phyloP scores from a whole-genome alignment of 35 echinoderm and acorn worm genomes.

The Acanthaster planci region DNA sequence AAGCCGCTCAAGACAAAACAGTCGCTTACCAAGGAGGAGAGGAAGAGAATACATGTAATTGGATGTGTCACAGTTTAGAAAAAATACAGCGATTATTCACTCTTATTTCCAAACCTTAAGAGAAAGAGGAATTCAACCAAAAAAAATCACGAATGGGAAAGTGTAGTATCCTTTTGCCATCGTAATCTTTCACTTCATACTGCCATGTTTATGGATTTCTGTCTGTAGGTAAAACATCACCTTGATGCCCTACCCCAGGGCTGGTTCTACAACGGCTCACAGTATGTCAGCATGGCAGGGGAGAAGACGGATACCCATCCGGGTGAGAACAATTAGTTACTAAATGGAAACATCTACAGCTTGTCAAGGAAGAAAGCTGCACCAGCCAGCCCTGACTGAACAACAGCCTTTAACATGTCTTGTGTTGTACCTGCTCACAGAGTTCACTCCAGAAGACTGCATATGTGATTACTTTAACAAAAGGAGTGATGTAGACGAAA shows the following conservation, averaged over 20 bases:
- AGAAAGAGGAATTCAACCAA: neutral
- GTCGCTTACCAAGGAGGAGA: conserved; percentile 55
- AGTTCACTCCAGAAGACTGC: no score
- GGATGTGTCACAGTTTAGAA: neutral
- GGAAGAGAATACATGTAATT: conserved; percentile 81
- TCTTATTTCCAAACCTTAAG: neutral
- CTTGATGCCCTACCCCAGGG: conserved; percentile 84
- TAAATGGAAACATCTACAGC: neutral
- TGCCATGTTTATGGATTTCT: neutral
- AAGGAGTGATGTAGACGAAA: no score
- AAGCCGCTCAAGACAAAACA: conserved; percentile 56
- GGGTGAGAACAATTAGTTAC: conserved; percentile 28
- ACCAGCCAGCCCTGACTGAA: neutral
- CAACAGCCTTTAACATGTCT: neutral
- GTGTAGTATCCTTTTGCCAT: no score
- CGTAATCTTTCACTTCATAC: no score
- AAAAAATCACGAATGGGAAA: neutral
- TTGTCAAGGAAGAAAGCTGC: neutral
- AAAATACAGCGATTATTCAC: neutral
- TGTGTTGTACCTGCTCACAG: neutral
- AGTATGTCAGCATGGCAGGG: conserved; percentile 86
- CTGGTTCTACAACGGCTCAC: conserved; percentile 97
- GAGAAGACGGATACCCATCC: conserved; percentile 76
- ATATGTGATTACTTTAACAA: no score
- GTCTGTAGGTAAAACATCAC: conserved; percentile 77